A percentile compares a stretch with the other conserved stretches of the same genome.
Evolutionary conservation across 2,888 invertebrate species (phyloP).

Genomic region (Hemithea aestivaria): DNA sequence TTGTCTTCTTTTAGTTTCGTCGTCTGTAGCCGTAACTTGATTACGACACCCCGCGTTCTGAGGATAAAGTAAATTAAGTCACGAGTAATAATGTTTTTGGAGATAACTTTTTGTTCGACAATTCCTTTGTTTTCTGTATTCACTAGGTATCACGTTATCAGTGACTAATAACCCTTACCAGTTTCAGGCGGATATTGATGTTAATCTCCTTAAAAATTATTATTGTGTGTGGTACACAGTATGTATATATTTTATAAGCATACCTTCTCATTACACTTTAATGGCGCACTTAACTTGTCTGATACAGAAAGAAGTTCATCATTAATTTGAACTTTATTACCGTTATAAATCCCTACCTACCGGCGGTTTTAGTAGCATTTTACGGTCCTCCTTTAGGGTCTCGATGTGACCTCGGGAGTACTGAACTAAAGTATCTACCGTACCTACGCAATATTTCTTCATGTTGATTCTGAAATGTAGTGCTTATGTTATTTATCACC

Average conservation of each 20-base stretch:
- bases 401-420: constrained; percentile 32
- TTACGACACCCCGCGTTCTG: constrained; percentile 26
- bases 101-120: constrained; percentile 3
- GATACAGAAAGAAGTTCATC: constrained; percentile 32
- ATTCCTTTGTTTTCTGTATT: background rate
- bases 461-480: constrained; percentile 5
- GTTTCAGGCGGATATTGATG: too few relatives aligned
- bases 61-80: constrained; percentile 17
- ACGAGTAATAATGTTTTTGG: constrained; percentile 9
- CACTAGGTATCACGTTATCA: too few relatives aligned
- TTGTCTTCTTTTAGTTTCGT: constrained; percentile 33
- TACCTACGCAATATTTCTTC: constrained; percentile 15
- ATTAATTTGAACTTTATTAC: constrained; percentile 52
- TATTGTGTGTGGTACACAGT: too few relatives aligned
- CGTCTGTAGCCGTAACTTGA: constrained; percentile 29
- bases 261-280: too few relatives aligned
- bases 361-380: constrained; percentile 49
- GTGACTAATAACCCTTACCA: too few relatives aligned
- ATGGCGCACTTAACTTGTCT: constrained; percentile 17
- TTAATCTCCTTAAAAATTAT: too few relatives aligned
- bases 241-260: too few relatives aligned
- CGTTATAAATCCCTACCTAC: constrained; percentile 46
- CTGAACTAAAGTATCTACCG: constrained; percentile 22
- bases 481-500: background rate
- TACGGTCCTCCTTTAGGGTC: constrained; percentile 42